Percentiles rank a stretch among this genome's conserved stretches.
Evolutionary conservation across 2,113 vertebrate species (phyloP).

Genomic region (Lycaon pictus): DNA sequence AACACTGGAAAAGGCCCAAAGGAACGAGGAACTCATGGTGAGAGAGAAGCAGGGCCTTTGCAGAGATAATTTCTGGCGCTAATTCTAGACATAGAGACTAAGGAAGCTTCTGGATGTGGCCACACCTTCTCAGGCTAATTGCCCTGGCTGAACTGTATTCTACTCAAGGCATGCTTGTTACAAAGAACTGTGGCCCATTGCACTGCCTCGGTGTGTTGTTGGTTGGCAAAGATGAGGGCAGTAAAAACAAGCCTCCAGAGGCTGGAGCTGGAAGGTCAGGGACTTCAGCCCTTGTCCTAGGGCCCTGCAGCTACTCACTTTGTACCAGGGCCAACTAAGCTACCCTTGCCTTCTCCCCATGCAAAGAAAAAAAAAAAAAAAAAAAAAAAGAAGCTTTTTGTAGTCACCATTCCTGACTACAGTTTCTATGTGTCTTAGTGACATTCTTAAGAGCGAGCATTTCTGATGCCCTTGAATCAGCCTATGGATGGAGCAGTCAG

Average conservation of each 20-base stretch:
- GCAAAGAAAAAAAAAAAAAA: neutral
- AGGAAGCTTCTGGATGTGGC: neutral
- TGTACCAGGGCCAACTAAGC: neutral
- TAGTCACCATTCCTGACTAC: neutral
- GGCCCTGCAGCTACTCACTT: neutral
- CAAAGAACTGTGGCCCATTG: neutral
- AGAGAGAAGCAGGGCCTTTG: neutral
- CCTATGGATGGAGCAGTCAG: neutral
- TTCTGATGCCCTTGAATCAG: neutral
- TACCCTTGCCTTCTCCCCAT: neutral
- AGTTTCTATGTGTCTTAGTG: neutral
- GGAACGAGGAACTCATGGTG: neutral
- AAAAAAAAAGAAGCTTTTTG: neutral
- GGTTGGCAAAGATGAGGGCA: neutral
- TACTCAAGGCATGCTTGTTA: neutral
- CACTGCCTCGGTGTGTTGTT: neutral
- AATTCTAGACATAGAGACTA: neutral
- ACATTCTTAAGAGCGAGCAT: neutral
- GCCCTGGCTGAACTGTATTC: neutral
- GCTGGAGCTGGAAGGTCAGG: neutral
- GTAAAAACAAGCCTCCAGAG: neutral
- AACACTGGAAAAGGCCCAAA: neutral
- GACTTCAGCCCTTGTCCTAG: neutral
- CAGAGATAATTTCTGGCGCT: neutral
- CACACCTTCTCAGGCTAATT: neutral